Conservation (phyloP, 2,888 invertebrate genomes). For the Polydrusus cervinus region DNA sequence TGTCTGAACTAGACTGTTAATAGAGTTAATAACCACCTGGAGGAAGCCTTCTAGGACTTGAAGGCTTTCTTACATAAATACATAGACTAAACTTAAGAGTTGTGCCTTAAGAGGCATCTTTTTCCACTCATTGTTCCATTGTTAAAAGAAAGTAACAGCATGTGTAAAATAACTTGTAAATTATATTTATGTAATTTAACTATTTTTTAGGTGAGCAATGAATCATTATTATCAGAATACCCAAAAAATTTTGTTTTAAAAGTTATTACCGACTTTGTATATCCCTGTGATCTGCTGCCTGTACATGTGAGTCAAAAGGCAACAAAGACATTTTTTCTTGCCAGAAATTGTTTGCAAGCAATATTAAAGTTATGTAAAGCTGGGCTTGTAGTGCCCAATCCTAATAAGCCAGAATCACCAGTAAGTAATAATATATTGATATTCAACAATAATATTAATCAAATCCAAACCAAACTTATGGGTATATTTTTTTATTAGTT, state of each 20-base stretch:
- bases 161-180: too few species aligned
- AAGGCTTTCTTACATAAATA: too few species aligned
- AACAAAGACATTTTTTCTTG: slow-evolving; percentile 43
- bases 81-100: too few species aligned
- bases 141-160: too few species aligned
- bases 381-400: slow-evolving; percentile 45
- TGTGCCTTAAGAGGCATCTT: too few species aligned
- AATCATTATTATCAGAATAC: slow-evolving; percentile 11
- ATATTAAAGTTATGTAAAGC: slow-evolving; percentile 50
- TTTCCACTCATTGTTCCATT: not conserved
- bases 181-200: not conserved
- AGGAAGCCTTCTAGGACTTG: too few species aligned
- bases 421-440: too few species aligned
- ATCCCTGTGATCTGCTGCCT: slow-evolving; percentile 43
- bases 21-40: too few species aligned
- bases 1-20: too few species aligned
- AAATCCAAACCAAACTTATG: too few species aligned
- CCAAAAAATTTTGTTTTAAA: slow-evolving; percentile 48
- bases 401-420: slow-evolving; percentile 16
- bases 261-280: slow-evolving; percentile 49
- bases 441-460: not conserved
- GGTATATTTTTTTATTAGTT: too few species aligned
- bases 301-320: slow-evolving; percentile 27
- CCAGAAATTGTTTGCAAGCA: slow-evolving; percentile 51
- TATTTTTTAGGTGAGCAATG: slow-evolving; percentile 47